Evolutionary conservation across 2,797 vertebrate species (phyloP).

Genomic region (Peromyscus aztecus): DNA sequence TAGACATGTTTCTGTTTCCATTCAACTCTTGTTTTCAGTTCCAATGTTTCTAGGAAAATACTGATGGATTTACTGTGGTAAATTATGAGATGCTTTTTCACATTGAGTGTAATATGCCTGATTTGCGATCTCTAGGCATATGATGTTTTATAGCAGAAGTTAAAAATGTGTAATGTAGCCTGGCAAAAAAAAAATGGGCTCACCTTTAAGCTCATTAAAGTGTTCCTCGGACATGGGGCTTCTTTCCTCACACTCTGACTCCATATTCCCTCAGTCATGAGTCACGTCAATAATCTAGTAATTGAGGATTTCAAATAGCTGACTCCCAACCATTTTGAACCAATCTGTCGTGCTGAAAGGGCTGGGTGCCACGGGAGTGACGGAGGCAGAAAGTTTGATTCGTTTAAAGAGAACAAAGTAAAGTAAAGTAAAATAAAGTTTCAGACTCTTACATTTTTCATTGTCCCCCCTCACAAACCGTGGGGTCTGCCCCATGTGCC

Average conservation of each 20-base stretch:
- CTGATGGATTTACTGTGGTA: slow-evolving; percentile 71
- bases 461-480: neutral
- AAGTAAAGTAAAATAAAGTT: neutral
- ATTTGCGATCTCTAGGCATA: slow-evolving; percentile 64
- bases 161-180: slow-evolving; percentile 47
- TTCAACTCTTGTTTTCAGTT: slow-evolving; percentile 71
- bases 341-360: neutral
- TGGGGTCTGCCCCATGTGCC: neutral
- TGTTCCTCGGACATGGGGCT: neutral
- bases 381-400: neutral
- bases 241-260: slow-evolving; percentile 44
- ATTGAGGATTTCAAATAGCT: slow-evolving; percentile 52
- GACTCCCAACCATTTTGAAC: slow-evolving; percentile 20
- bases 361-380: neutral
- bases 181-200: slow-evolving; percentile 57
- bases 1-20: slow-evolving; percentile 70
- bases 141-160: slow-evolving; percentile 72
- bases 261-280: slow-evolving; percentile 1
- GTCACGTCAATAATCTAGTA: slow-evolving; percentile 51
- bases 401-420: neutral
- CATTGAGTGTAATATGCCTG: slow-evolving; percentile 63
- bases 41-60: slow-evolving; percentile 74
- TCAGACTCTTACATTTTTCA: neutral
- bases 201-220: slow-evolving; percentile 53
- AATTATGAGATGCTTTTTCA: slow-evolving; percentile 74